Base-by-base conservation (phyloP, 2,113 vertebrate genomes). In the Solenodon paradoxus region DNA sequence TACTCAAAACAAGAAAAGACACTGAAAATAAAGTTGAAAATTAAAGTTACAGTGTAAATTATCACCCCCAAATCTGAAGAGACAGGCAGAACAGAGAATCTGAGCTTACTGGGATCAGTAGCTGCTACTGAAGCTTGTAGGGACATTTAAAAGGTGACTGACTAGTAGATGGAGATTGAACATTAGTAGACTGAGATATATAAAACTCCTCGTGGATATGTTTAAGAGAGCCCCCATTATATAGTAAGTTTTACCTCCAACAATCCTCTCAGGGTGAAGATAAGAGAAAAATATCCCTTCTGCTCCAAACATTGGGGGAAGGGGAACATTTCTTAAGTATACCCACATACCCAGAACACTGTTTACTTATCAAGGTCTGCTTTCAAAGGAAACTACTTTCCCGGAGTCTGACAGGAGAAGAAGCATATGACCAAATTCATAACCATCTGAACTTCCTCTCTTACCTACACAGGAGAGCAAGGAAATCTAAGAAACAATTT, bases 191-290 rank as follows among this genome's bases (percentile, higher is more conserved):
- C 10, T 20, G 24, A 95, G 47, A 30, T 8, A 26, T 6, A 16
- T n/a, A 19, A 42, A 26, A 1, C 17, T 59, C 1, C 9, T 28
- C n/a, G 15, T 38, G 5, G 28, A 3, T 5, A 28, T 28, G 3
- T 0, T 51, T 49, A 51, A 69, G 22, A 49, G 59, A 26, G 40
- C 2, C 8, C 10, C 12, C 24, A 16, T 7, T 28, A 3, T 40
- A 20, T 28, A 20, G 8, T 28, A 22, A n/a, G n/a, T 66, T 68
- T 66, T 68, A 42, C 11, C 15, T 49, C 5, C 15, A 59, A 49
- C 40, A 87, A 7, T 10, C 15, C 57, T 74, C 19, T 93, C 45
- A 40, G 45, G 35, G 12, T 13, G 8, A 74, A 53, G 7, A 42
- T 28, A 12, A 53, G 24, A 83, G 35, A 83, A 83, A 83, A 53